Conservation (phyloP, 2,797 vertebrate species). For the Coracias cyanogaster region DNA sequence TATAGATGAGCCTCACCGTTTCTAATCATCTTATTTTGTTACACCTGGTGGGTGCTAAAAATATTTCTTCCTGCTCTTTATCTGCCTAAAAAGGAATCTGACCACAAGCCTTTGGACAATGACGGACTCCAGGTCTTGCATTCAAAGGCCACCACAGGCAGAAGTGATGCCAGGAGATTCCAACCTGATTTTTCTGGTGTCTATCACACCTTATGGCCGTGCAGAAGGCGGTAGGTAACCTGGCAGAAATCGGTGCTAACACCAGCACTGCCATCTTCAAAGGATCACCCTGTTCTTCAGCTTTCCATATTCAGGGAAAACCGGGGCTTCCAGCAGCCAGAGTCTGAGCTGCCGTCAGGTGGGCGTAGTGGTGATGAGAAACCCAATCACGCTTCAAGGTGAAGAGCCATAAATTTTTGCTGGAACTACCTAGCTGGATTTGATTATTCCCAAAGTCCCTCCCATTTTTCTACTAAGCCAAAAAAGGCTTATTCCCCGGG, state of each 20-base stretch:
- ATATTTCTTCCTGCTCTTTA: background rate
- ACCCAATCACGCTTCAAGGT: background rate
- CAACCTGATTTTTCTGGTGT: background rate
- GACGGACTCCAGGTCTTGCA: background rate
- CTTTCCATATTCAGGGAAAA: background rate
- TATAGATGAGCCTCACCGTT: background rate
- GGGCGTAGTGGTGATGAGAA: background rate
- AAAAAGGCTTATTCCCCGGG: background rate
- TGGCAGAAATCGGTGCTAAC: background rate
- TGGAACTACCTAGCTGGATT: background rate
- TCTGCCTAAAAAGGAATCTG: background rate
- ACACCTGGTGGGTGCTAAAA: background rate
- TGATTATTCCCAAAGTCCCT: background rate
- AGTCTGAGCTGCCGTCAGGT: background rate
- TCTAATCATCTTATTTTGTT: background rate
- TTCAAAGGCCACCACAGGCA: background rate
- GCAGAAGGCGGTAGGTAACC: background rate
- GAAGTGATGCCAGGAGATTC: background rate
- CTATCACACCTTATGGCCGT: background rate
- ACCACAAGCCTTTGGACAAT: background rate
- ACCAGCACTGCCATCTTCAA: rapidly evolving
- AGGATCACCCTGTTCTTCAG: background rate
- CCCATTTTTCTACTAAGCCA: background rate
- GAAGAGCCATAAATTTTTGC: background rate
- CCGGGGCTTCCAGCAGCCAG: background rate